Conservation (phyloP, 2,888 invertebrate genomes). For the Teinopalpus imperialis region DNA sequence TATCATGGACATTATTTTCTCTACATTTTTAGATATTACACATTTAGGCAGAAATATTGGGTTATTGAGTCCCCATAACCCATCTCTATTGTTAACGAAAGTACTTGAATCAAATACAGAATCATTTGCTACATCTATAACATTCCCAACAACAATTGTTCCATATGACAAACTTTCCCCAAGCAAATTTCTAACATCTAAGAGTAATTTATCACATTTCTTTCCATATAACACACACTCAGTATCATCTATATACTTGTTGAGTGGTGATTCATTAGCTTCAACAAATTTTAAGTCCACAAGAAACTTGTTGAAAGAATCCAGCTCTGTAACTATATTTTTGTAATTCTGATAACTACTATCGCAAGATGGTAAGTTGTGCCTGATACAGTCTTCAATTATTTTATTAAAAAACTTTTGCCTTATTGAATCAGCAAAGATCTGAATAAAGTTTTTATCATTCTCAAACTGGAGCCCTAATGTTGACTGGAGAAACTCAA, state of each 20-base stretch:
- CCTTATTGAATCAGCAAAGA: conserved; percentile 61
- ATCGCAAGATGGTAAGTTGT: conserved; percentile 66
- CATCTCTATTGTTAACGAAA: conserved; percentile 33
- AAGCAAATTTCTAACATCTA: conserved; percentile 56
- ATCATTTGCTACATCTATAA: conserved; percentile 41
- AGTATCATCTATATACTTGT: conserved; percentile 66
- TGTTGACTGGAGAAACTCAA: conserved; percentile 72
- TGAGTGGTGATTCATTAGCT: conserved; percentile 59
- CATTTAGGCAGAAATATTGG: conserved; percentile 70
- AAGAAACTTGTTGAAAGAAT: conserved; percentile 69
- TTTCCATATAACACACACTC: conserved; percentile 71
- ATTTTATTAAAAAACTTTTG: conserved; percentile 69
- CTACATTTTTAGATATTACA: conserved; percentile 66
- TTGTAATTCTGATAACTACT: conserved; percentile 65
- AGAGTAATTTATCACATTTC: conserved; percentile 69
- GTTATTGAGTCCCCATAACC: conserved; percentile 54
- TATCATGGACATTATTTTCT: conserved; percentile 59
- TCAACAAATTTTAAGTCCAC: conserved; percentile 71
- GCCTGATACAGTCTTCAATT: conserved; percentile 69
- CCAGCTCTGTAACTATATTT: conserved; percentile 64
- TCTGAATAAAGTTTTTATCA: conserved; percentile 62
- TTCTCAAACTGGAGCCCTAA: conserved; percentile 64
- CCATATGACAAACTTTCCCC: conserved; percentile 62
- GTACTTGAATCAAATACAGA: conserved; percentile 51
- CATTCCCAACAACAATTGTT: conserved; percentile 53